These are phyloP conservation scores for Hemibagrus guttatus DNA, from an alignment of 2,797 vertebrate genomes.

Conservation along the genomic window DNA sequence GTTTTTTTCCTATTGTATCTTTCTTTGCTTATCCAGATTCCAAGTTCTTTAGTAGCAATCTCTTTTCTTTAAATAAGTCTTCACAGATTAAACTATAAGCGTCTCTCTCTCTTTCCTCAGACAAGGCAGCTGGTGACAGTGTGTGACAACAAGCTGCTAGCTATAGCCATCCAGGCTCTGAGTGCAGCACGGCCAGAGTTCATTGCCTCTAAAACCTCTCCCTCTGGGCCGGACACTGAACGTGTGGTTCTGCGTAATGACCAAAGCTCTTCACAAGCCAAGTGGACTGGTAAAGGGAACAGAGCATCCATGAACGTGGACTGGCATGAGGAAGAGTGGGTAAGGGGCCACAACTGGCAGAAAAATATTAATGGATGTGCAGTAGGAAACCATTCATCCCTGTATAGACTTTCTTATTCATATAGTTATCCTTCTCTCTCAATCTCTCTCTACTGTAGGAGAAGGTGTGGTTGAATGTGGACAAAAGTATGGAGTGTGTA, in stretches of 20 bases:
- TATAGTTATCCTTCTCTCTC: not conserved
- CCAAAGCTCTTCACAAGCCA: conserved; percentile 83
- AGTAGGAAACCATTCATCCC: not conserved
- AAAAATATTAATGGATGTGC: not conserved
- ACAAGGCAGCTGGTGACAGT: conserved; percentile 93
- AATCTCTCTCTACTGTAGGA: conserved; percentile 73
- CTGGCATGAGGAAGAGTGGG: conserved; percentile 95
- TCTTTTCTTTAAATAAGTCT: not conserved
- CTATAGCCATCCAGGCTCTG: conserved; percentile 89
- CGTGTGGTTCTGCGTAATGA: conserved; percentile 86
- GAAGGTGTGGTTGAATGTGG: conserved; percentile 95
- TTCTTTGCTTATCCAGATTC: not conserved
- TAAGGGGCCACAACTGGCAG: conserved; percentile 62
- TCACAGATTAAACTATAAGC: not conserved
- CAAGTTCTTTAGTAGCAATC: too few species aligned
- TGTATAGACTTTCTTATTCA: not conserved
- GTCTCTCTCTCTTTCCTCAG: conserved; percentile 65
- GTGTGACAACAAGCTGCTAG: conserved; percentile 94
- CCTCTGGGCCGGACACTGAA: conserved; percentile 81
- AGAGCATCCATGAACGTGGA: conserved; percentile 86
- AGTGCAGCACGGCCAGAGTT: conserved; percentile 90
- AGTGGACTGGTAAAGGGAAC: conserved; percentile 85
- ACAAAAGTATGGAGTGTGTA: conserved; percentile 97
- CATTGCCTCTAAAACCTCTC: conserved; percentile 84
- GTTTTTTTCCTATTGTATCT: not conserved